Base-by-base conservation (phyloP, 92 coral and sea anemone genomes). In the Phymanthus crucifer region DNA sequence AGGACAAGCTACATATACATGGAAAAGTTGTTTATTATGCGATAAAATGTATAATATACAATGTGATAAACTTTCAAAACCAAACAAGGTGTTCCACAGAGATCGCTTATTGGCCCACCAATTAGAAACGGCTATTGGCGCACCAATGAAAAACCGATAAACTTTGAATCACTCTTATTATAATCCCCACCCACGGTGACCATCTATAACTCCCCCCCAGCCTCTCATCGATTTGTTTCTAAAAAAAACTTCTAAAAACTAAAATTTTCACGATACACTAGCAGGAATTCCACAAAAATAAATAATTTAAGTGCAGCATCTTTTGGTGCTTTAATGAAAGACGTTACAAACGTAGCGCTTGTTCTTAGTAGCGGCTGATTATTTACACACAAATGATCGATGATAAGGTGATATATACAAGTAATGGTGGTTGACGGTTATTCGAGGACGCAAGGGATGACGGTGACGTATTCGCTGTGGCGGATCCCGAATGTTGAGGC, bases 401-500 rank as follows among this genome's bases (percentile, higher is more conserved):
- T 61, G 68, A 61, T 61, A 29, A 24, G 13, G 27, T 61, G 33
- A 61, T 61, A 61, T 61, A 6, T 61, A 27, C 29, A 61, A 24
- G 29, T 10, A 24, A 61, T 29, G 29, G 35, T n/a, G 32, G 10
- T 24, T 19, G 64, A 4, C 23, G 26, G 3, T 27, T 27, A 61
- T 24, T 61, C 68, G 32, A 61, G 27, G 16, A 16, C 29, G 34
- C 68, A 61, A 54, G 73, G 74, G 7, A 73, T 38, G 2, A 78
- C 85, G 12, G 90, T 87, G 52, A 96, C 87, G 88, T 85, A 89
- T n/a, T 85, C 89, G 83, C 94, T 94, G 83, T 96, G 99, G 34
- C 92, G 83, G 36, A 93, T 84, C 27, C 99, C 99, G 83, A 96
- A 96, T 50, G 98, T 88, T 74, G 92, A 96, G 6, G 89, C 90